These are phyloP conservation scores for Malurus melanocephalus DNA, from an alignment of 2,113 vertebrate species.

Conservation along the genomic window DNA sequence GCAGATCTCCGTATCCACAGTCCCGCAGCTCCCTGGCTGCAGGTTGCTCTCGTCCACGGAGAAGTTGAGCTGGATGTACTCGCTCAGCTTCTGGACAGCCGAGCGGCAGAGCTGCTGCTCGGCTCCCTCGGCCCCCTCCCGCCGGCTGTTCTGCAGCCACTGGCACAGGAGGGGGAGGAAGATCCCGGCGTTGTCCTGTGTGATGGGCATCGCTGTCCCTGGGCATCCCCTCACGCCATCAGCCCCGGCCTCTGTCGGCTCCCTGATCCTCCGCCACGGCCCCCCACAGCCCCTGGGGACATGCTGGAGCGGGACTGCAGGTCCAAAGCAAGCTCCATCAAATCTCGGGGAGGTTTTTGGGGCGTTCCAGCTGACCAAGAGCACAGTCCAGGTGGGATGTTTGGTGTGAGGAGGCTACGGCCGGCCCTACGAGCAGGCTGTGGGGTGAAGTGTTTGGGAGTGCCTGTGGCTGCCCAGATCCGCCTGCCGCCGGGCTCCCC, in stretches of 20 bases:
- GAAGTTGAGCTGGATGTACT: conserved; percentile 94
- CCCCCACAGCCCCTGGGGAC: neutral
- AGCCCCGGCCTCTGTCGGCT: neutral
- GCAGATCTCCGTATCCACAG: conserved; percentile 82
- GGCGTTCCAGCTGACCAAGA: neutral
- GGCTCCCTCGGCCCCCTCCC: conserved; percentile 57
- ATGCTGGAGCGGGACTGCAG: neutral
- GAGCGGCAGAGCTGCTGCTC: conserved; percentile 80
- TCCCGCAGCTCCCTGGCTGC: conserved; percentile 40
- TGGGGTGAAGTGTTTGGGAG: neutral
- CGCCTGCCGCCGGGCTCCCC: neutral
- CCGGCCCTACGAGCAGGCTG: neutral
- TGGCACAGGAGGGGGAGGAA: conserved; percentile 87
- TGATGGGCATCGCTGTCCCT: conserved; percentile 87
- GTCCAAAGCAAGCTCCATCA: neutral
- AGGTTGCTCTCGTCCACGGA: conserved; percentile 68
- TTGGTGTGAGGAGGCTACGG: neutral
- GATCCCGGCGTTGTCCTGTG: conserved; percentile 88
- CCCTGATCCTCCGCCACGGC: accelerated
- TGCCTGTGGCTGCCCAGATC: neutral
- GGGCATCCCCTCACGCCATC: conserved; percentile 68
- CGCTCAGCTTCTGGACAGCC: conserved; percentile 87
- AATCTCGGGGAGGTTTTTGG: neutral
- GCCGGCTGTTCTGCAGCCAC: conserved; percentile 78
- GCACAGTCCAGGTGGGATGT: neutral